Conservation (phyloP, 1,140 invertebrate genomes). For the Saxidomus purpurata region DNA sequence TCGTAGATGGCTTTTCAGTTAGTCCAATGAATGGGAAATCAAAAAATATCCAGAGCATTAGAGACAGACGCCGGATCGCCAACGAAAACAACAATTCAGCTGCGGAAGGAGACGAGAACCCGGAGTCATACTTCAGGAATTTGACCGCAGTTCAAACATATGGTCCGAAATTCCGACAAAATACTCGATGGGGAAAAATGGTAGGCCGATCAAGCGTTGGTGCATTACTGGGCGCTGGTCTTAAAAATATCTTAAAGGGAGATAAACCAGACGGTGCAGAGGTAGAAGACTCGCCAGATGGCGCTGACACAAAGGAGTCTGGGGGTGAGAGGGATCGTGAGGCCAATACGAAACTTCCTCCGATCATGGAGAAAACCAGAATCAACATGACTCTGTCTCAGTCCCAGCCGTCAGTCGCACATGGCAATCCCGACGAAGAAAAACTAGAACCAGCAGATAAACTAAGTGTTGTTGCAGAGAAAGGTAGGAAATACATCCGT, state of each 20-base stretch:
- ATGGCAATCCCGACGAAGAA: slow-evolving; percentile 50
- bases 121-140: slow-evolving; percentile 80
- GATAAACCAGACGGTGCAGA: slow-evolving; percentile 55
- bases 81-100: slow-evolving; percentile 63
- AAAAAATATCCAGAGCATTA: slow-evolving; percentile 69
- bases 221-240: slow-evolving; percentile 36
- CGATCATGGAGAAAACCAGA: slow-evolving; percentile 51
- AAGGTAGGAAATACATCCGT: slow-evolving; percentile 61
- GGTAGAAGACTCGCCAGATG: slow-evolving; percentile 28
- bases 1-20: slow-evolving; percentile 81
- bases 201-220: slow-evolving; percentile 63
- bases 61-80: slow-evolving; percentile 68
- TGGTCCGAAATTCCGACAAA: slow-evolving; percentile 70
- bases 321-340: neutral
- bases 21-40: slow-evolving; percentile 83
- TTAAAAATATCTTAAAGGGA: slow-evolving; percentile 51
- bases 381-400: slow-evolving; percentile 62
- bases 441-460: slow-evolving; percentile 46
- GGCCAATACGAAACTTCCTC: slow-evolving; percentile 37
- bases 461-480: slow-evolving; percentile 27
- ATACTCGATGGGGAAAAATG: slow-evolving; percentile 78
- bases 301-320: neutral
- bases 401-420: slow-evolving; percentile 41
- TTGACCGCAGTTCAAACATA: slow-evolving; percentile 73
- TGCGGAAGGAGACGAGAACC: slow-evolving; percentile 70